Evolutionary conservation across 2,797 vertebrate species (phyloP).

Genomic region (Lindbergichthys nudifrons): DNA sequence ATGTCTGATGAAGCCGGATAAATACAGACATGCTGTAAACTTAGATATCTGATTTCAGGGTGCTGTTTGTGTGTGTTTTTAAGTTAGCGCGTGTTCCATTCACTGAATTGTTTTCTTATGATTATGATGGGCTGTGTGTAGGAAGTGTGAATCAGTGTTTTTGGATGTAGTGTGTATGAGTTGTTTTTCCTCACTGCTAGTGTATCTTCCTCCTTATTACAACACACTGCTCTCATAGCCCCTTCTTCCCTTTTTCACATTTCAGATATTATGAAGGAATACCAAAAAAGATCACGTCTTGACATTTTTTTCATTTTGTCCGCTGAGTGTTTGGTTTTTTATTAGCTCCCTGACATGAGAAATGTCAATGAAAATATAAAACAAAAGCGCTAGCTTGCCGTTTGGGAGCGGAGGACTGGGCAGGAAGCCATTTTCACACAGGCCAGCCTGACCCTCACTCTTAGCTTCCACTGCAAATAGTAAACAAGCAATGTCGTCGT

Average conservation of each 20-base stretch:
- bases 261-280: slow-evolving; percentile 12
- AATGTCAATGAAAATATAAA: slow-evolving; percentile 67
- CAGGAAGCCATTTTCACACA: slow-evolving; percentile 83
- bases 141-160: slow-evolving; percentile 1
- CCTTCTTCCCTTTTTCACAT: not conserved
- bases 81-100: slow-evolving; percentile 13
- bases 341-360: slow-evolving; percentile 61
- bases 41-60: slow-evolving; percentile 76
- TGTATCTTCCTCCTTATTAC: slow-evolving; percentile 13
- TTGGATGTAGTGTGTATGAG: slow-evolving; percentile 6
- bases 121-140: slow-evolving; percentile 36
- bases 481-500: slow-evolving; percentile 67
- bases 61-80: slow-evolving; percentile 27
- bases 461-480: slow-evolving; percentile 78
- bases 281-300: slow-evolving; percentile 7
- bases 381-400: slow-evolving; percentile 58
- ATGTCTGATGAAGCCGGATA: slow-evolving; percentile 79
- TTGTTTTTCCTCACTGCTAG: not conserved
- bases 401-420: slow-evolving; percentile 77
- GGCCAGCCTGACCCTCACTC: slow-evolving; percentile 80
- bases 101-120: slow-evolving; percentile 58
- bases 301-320: not conserved
- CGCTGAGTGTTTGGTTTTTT: slow-evolving; percentile 31
- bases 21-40: slow-evolving; percentile 83
- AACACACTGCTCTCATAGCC: not conserved